phyloP scores from a whole-genome alignment of 2,797 vertebrate genomes.

The Astyanax mexicanus region DNA sequence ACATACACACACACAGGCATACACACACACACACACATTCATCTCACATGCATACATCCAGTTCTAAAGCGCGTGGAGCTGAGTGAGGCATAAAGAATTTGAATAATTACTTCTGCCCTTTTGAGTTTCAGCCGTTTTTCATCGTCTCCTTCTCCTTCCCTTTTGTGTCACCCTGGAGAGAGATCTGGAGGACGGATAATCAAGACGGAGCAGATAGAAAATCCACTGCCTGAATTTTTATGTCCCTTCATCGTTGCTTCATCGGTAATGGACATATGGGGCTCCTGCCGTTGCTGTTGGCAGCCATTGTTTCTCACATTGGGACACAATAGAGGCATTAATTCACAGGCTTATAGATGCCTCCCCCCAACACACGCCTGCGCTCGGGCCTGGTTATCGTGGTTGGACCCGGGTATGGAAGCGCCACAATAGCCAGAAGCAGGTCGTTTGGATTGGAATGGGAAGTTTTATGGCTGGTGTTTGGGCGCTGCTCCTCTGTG shows the following conservation, averaged over 20 bases:
- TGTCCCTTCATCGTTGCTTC: conserved; percentile 47
- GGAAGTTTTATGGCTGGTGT: conserved; percentile 62
- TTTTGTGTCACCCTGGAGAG: conserved; percentile 20
- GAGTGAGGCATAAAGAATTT: conserved; percentile 36
- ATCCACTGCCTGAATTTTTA: conserved; percentile 47
- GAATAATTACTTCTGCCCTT: conserved; percentile 33
- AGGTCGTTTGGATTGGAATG: conserved; percentile 61
- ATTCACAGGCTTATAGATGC: conserved; percentile 46
- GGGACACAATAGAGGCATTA: conserved; percentile 57
- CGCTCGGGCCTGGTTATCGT: conserved; percentile 52
- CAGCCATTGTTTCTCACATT: conserved; percentile 52
- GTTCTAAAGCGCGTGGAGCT: conserved; percentile 24
- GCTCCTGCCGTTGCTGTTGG: conserved; percentile 44
- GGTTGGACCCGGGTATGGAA: conserved; percentile 47
- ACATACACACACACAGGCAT: not conserved
- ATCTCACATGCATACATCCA: conserved; percentile 34
- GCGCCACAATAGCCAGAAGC: conserved; percentile 58
- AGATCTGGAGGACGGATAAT: conserved; percentile 36
- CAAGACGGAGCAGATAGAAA: conserved; percentile 34
- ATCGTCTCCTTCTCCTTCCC: conserved; percentile 16
- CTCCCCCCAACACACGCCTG: conserved; percentile 24
- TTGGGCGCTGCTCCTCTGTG: conserved; percentile 51
- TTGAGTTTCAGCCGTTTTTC: conserved; percentile 32
- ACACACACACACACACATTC: not conserved
- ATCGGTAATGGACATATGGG: conserved; percentile 52